These are phyloP conservation scores for Empidonax alnorum DNA, from an alignment of 2,113 vertebrate species.

Conservation along the genomic window DNA sequence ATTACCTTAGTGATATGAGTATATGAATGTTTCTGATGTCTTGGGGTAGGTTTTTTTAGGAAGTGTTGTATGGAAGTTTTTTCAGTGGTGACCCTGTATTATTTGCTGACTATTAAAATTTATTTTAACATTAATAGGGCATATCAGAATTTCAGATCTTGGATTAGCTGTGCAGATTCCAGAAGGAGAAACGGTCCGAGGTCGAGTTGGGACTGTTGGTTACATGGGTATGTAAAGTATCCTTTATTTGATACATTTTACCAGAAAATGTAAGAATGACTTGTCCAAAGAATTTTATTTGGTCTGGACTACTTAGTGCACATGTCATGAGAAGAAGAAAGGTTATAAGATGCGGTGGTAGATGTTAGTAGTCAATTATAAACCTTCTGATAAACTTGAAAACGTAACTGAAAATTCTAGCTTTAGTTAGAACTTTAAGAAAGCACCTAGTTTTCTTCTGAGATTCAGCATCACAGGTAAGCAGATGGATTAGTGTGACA, in stretches of 20 bases:
- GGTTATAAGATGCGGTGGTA: not conserved
- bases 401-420: not conserved
- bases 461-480: not conserved
- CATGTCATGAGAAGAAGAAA: not conserved
- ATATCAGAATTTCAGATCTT: slow-evolving; percentile 92
- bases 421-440: not conserved
- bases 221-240: slow-evolving; percentile 86
- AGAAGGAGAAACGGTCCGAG: slow-evolving; percentile 84
- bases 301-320: not conserved
- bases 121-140: slow-evolving; percentile 77
- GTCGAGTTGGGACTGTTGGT: slow-evolving; percentile 89
- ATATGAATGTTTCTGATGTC: not conserved
- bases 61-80: not conserved
- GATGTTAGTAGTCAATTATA: not conserved
- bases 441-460: not conserved
- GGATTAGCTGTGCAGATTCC: slow-evolving; percentile 91
- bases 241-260: not conserved
- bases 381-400: not conserved
- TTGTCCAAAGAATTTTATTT: not conserved
- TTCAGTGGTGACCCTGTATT: not conserved
- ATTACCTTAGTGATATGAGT: not conserved
- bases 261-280: not conserved
- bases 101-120: not conserved
- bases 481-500: not conserved
- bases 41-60: not conserved